A percentile compares a stretch with the other conserved stretches of the same genome.
These are phyloP conservation scores for Hirudinaria manillensis DNA, from an alignment of 2,888 invertebrate species.

Conservation along the genomic window DNA sequence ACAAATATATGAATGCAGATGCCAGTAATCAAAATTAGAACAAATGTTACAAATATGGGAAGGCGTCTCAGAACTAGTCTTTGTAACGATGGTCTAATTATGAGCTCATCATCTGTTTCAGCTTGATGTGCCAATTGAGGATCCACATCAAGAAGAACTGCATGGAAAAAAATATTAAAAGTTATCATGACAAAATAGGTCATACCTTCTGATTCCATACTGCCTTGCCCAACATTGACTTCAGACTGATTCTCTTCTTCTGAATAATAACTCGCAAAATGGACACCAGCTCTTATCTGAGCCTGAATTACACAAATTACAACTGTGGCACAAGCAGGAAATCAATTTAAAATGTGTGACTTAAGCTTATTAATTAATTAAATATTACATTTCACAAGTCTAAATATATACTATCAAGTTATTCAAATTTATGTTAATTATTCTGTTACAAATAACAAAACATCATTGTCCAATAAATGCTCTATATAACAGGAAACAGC, in stretches of 20 bases:
- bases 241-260: not conserved
- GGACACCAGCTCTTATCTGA: slow-evolving; percentile 24
- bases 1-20: slow-evolving; percentile 15
- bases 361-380: too few relatives aligned
- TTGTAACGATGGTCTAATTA: slow-evolving; percentile 4
- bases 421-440: too few relatives aligned
- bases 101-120: slow-evolving; percentile 20
- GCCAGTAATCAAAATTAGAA: slow-evolving; percentile 4
- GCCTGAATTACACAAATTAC: slow-evolving; percentile 4
- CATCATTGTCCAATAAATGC: too few relatives aligned
- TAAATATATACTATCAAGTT: too few relatives aligned
- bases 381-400: too few relatives aligned
- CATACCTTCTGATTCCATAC: not conserved
- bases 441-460: too few relatives aligned
- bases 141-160: not conserved
- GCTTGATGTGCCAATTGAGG: not conserved
- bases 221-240: not conserved
- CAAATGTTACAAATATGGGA: slow-evolving; percentile 16
- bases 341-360: too few relatives aligned
- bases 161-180: not conserved
- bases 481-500: too few relatives aligned
- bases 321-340: too few relatives aligned
- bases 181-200: not conserved
- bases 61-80: slow-evolving; percentile 21
- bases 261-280: not conserved